These are phyloP conservation scores for Perdita meconis DNA, from an alignment of 2,888 invertebrate species.

Conservation along the genomic window DNA sequence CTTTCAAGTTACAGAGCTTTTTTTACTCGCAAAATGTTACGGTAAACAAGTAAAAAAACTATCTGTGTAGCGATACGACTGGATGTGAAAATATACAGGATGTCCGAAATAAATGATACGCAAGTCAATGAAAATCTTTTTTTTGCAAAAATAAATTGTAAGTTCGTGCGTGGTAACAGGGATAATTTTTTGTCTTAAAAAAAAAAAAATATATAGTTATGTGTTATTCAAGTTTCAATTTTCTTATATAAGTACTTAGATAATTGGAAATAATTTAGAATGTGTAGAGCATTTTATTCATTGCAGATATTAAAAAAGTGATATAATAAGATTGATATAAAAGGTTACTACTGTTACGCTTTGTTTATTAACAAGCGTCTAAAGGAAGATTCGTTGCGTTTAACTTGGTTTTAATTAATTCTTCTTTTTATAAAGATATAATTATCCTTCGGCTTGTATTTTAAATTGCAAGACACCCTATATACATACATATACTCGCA, in stretches of 20 bases:
- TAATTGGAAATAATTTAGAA: too few species aligned
- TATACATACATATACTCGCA: conserved; percentile 23
- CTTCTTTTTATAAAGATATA: not conserved
- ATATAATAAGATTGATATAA: not conserved
- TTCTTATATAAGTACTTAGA: too few species aligned
- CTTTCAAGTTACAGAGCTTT: not conserved
- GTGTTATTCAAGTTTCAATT: too few species aligned
- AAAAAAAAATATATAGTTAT: too few species aligned
- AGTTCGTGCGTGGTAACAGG: too few species aligned
- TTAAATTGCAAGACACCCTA: not conserved
- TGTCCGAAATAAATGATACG: not conserved
- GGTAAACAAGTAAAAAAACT: conserved; percentile 23
- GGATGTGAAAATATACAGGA: conserved; percentile 23
- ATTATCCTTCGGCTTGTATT: not conserved
- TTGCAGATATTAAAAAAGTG: not conserved
- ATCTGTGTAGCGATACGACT: conserved; percentile 11
- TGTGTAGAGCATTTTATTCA: too few species aligned
- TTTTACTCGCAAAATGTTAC: not conserved
- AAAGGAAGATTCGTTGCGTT: not conserved
- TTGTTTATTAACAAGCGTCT: not conserved
- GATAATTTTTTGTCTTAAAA: too few species aligned
- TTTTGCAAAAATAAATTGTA: not conserved
- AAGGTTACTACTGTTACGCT: not conserved
- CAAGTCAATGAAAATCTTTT: not conserved
- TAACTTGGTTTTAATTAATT: not conserved